These are phyloP conservation scores for Ovis aries DNA, from an alignment of 2,113 vertebrate species.

Conservation along the genomic window DNA sequence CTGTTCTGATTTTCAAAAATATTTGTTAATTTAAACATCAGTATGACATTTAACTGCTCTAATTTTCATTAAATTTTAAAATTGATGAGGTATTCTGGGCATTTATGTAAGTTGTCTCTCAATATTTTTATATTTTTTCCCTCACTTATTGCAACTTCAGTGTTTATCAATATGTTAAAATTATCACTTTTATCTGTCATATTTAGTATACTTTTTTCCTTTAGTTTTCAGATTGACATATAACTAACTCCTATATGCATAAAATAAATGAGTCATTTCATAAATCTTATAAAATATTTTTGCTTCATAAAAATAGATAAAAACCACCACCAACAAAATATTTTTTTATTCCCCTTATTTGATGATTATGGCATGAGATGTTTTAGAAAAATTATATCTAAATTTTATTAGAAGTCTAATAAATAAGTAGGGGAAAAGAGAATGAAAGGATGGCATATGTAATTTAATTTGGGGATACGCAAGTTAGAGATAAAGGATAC, in stretches of 20 bases:
- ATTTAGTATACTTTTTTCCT: background rate
- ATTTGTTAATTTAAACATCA: background rate
- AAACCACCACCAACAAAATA: background rate
- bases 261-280: background rate
- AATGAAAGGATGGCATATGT: background rate
- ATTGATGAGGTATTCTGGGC: background rate
- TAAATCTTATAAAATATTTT: background rate
- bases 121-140: background rate
- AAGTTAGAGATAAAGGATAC: background rate
- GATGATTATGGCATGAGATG: background rate
- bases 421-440: background rate
- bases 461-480: background rate
- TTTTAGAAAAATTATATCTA: background rate
- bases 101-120: background rate
- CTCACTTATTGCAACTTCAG: background rate
- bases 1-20: constrained; percentile 20
- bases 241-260: background rate
- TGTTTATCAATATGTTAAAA: background rate
- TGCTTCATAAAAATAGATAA: background rate
- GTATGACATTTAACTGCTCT: background rate
- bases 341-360: background rate
- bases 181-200: background rate
- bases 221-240: background rate
- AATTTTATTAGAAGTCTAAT: background rate
- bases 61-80: background rate